Base-by-base conservation (phyloP, 2,888 invertebrate species). In the Cordylochernes scorpioides region DNA sequence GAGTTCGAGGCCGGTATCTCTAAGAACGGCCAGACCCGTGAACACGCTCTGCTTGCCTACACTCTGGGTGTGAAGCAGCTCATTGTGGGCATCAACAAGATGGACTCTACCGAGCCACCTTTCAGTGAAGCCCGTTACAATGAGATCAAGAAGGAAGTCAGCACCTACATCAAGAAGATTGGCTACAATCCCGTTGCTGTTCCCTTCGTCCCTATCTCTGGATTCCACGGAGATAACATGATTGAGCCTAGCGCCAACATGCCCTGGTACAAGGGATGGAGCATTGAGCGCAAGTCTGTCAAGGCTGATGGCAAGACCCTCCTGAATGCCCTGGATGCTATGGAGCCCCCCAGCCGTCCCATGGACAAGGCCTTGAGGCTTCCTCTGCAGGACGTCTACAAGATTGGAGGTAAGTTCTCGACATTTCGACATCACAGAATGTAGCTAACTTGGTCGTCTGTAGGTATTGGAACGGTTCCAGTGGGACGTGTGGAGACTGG, bases 211-310 rank as follows among this genome's bases (percentile, higher is more conserved):
- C 97, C 97, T 52, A 94, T 99, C 59, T 97, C 94, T 50, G 97
- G 97, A 50, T 97, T 91, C 91, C 80, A 91, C 58, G 97, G 97
- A 55, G 97, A 99, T 63, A 99, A 97, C 71, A 94, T 99, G 91
- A 63, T 97, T 61, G 94, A 94, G 62, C 55, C 69, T 39, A 86
- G 86, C 31, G 61, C 64, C 49, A 94, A 91, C 61, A 94, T 88
- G 82, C 61, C 67, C 43, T 88, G 88, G 91, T 65, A 60, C 58
- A 88, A 91, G 68, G 91, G 91, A 63, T 94, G 91, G 91, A 54
- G 58, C 29, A 65, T 91, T 44, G 86, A 88, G 56, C 77, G 86
- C 50, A 88, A 86, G 60, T 82, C 82, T 50, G 80, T 75, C 44
- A 84, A 82, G 53, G 73, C 68, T 53, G 75, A 77, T 44, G 88